Base-by-base conservation (phyloP, 2,888 invertebrate species). In the Hemaris fuciformis region DNA sequence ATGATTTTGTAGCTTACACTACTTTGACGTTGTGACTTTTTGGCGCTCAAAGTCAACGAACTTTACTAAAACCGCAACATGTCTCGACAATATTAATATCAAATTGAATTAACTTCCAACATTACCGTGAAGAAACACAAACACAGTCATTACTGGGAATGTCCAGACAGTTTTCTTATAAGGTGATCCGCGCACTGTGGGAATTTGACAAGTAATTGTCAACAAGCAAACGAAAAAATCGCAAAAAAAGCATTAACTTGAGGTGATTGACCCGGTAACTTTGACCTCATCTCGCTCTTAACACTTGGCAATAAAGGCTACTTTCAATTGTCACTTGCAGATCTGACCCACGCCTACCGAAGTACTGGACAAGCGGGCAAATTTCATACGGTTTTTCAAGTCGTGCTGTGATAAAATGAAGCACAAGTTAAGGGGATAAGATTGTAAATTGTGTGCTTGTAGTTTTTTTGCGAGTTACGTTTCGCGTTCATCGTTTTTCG, bases 261-360 rank as follows among this genome's bases (percentile, higher is more conserved):
- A 78, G 87, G 83, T 88, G 77, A 82, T 67, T 80, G 84, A 88
- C 88, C 88, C 67, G 42, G 69, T 61, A 73, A 69, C 66, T 64
- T 64, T 69, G 70, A 63, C 66, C 58, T 66, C 71, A 68, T 38
- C 66, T 74, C 72, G 71, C 71, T 74, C 83, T 81, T 87, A 83
- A 77, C 69, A 66, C 79, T 46, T 64, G 65, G 38, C 48, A 63
- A 74, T 75, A 84, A 77, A 73, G 83, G 72, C 72, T 75, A 84
- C 80, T 85, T 83, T 88, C 67, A 76, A 63, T 66, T 70, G 75
- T 69, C 76, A 66, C 66, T 27, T 38, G n/a, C 8, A 64, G 68
- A 85, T 84, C 83, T 89, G 89, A 89, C 89, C 89, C 89, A 89
- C 89, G 89, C 91, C 89, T 89, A 88, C 91, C 81, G 76, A 72